Conservation (phyloP, 2,113 vertebrate genomes). For the Peromyscus leucopus region DNA sequence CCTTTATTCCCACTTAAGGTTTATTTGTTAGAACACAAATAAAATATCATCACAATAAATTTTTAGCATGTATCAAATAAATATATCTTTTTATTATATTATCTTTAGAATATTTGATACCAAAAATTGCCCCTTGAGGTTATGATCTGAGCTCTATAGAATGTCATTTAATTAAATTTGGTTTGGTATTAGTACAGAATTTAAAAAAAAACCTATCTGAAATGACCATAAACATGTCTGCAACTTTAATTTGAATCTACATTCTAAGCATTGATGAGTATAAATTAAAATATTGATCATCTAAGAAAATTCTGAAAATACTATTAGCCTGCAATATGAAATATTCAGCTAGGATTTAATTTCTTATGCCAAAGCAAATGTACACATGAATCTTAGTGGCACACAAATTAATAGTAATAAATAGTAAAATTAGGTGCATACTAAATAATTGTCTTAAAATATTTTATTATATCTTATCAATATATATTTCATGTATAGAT, state of each 20-base stretch:
- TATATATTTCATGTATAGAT: not conserved
- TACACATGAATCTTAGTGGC: not conserved
- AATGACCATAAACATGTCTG: not conserved
- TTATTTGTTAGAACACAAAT: no score
- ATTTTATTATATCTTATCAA: not conserved
- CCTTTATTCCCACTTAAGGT: no score
- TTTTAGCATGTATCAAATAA: not conserved
- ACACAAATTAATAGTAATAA: not conserved
- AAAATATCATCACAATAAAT: no score
- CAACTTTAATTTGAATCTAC: not conserved
- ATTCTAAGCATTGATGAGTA: not conserved
- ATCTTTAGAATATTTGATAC: not conserved
- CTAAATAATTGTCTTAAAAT: not conserved
- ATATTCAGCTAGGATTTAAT: not conserved
- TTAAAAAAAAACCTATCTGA: not conserved
- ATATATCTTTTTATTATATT: not conserved
- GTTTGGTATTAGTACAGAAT: not conserved
- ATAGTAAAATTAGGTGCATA: not conserved
- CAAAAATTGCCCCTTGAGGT: not conserved
- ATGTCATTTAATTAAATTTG: not conserved
- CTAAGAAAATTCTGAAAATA: not conserved
- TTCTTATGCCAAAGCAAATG: not conserved
- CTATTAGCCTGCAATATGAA: not conserved
- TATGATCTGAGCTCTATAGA: not conserved
- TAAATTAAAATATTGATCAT: not conserved